Evolutionary conservation across 2,113 vertebrate genomes (phyloP).

Genomic region (Tachysurus fulvidraco): DNA sequence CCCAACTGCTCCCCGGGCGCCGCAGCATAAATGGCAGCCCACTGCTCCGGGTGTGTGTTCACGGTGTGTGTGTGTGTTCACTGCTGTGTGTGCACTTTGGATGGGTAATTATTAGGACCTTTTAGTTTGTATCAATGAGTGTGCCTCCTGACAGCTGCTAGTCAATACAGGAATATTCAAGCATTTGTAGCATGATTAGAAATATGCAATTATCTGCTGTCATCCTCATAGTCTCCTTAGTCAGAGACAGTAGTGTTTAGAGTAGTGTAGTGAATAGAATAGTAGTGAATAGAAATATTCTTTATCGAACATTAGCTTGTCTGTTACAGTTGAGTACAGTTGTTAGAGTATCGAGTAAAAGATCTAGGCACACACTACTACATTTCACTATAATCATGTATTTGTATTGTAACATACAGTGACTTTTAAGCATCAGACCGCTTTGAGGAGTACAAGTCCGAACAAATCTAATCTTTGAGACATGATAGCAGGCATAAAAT

Average conservation of each 20-base stretch:
- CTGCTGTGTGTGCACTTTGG: too few species aligned
- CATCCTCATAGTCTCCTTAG: not conserved
- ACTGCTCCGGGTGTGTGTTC: too few species aligned
- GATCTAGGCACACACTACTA: not conserved
- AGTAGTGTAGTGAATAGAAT: too few species aligned
- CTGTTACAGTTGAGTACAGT: not conserved
- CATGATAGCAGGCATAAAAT: not conserved
- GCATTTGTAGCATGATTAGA: not conserved
- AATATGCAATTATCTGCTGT: not conserved
- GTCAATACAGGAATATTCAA: not conserved
- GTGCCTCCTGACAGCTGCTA: not conserved
- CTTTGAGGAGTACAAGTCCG: not conserved
- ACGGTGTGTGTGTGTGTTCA: too few species aligned
- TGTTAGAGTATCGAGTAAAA: not conserved
- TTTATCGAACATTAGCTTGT: not conserved
- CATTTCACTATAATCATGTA: not conserved
- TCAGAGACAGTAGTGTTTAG: not conserved
- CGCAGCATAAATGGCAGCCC: too few species aligned
- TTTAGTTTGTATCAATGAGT: not conserved
- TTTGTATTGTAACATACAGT: not conserved
- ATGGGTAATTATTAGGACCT: too few species aligned
- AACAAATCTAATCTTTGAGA: not conserved
- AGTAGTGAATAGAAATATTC: not conserved
- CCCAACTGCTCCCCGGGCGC: too few species aligned
- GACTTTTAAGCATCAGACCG: not conserved